Conservation (phyloP, 2,113 vertebrate genomes). For the Xiphophorus hellerii region DNA sequence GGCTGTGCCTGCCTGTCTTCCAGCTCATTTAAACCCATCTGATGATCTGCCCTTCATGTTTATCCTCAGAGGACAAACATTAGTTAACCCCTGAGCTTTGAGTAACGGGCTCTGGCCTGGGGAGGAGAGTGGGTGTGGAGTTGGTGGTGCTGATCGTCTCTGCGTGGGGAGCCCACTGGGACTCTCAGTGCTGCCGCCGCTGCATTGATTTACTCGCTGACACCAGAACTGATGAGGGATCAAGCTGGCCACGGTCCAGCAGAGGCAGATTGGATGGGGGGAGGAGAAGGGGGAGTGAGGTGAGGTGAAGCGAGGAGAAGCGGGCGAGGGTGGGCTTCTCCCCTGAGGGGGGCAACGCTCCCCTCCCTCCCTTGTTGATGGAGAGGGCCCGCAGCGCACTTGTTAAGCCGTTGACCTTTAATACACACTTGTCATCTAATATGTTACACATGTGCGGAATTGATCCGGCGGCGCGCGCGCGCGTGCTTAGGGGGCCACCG, state of each 20-base stretch:
- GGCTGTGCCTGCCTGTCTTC: background rate
- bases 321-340: constrained; percentile 44
- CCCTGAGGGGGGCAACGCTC: constrained; percentile 40
- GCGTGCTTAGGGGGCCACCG: constrained; percentile 5
- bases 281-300: background rate
- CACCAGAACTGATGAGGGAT: constrained; percentile 82
- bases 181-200: constrained; percentile 58
- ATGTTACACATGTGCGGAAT: constrained; percentile 60
- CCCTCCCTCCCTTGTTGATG: constrained; percentile 20
- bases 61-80: constrained; percentile 74
- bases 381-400: constrained; percentile 49
- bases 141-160: constrained; percentile 45
- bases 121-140: constrained; percentile 23
- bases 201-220: constrained; percentile 80
- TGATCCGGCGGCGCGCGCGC: constrained; percentile 32
- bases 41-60: constrained; percentile 61
- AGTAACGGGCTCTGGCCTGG: constrained; percentile 58
- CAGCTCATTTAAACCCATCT: constrained; percentile 32
- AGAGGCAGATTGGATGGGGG: constrained; percentile 66
- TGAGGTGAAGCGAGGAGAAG: constrained; percentile 17
- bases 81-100: constrained; percentile 71
- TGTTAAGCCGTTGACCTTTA: constrained; percentile 77
- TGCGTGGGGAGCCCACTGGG: constrained; percentile 58
- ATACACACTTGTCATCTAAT: constrained; percentile 72
- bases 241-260: constrained; percentile 67